Percentiles rank a stretch among this genome's conserved stretches.
These are phyloP conservation scores for Drosophila tropicalis DNA, from an alignment of 1,140 invertebrate genomes.

Conservation along the genomic window DNA sequence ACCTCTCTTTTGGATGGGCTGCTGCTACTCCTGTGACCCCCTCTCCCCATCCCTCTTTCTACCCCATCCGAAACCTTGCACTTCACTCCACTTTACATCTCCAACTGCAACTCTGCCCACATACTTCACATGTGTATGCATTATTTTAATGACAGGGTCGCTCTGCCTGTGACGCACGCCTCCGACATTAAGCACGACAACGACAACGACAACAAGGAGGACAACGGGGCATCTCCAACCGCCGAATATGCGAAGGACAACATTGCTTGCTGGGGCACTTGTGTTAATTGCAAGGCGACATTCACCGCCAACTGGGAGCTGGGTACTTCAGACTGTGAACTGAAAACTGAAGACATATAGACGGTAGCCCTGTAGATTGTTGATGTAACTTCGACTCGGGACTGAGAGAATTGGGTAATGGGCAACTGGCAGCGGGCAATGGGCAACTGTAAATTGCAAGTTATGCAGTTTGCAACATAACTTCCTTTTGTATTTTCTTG, in stretches of 20 bases:
- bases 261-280: constrained; percentile 62
- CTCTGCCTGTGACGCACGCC: constrained; percentile 68
- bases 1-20: neutral
- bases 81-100: constrained; percentile 16
- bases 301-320: constrained; percentile 63
- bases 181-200: constrained; percentile 66
- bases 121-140: constrained; percentile 78
- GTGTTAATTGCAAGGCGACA: constrained; percentile 77
- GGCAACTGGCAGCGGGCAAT: constrained; percentile 35
- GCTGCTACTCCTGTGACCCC: constrained; percentile 10
- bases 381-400: neutral
- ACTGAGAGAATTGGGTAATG: neutral
- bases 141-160: constrained; percentile 81
- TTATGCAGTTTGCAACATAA: constrained; percentile 41
- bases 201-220: constrained; percentile 46
- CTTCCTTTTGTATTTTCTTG: constrained; percentile 3
- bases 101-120: constrained; percentile 60
- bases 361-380: neutral
- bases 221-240: constrained; percentile 43
- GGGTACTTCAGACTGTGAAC: constrained; percentile 17
- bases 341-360: neutral
- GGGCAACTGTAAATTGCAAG: constrained; percentile 51
- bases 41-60: neutral
- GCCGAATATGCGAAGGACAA: constrained; percentile 72
- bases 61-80: neutral